These are phyloP conservation scores for Cnemophilus loriae DNA, from an alignment of 2,113 vertebrate genomes.

Conservation along the genomic window DNA sequence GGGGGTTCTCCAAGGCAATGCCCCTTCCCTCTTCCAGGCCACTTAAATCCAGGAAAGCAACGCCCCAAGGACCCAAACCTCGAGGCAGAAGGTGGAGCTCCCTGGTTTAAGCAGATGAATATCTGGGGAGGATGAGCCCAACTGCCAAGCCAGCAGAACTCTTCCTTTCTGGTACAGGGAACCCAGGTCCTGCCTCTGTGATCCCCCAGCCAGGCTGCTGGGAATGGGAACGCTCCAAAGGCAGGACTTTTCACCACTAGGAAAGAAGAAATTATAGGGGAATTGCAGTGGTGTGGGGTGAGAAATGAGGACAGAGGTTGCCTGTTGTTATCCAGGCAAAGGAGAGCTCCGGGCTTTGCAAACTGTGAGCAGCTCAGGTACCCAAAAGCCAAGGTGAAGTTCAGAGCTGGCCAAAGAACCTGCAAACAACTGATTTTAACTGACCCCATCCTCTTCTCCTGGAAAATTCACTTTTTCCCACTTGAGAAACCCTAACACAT, in stretches of 20 bases:
- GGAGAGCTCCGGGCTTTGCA: neutral
- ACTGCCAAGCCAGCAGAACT: neutral
- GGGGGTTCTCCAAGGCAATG: neutral
- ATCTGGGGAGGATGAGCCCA: neutral
- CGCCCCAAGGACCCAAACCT: neutral
- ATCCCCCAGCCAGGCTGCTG: neutral
- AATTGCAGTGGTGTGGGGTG: neutral
- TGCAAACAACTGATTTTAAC: neutral
- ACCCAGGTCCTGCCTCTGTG: neutral
- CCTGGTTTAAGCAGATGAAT: neutral
- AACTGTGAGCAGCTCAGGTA: neutral
- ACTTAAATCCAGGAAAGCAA: neutral
- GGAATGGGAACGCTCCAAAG: neutral
- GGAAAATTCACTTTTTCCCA: neutral
- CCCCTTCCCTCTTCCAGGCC: neutral
- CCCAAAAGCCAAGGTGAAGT: neutral
- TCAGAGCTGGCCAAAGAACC: neutral
- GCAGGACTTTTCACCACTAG: neutral
- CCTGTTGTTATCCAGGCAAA: accelerated
- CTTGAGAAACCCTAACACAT: neutral
- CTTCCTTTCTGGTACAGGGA: neutral
- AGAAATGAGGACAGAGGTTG: neutral
- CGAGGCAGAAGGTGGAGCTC: neutral
- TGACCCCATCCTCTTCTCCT: neutral
- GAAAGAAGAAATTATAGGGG: neutral